These are phyloP conservation scores for Drosophila arawakana DNA, from an alignment of 1,140 invertebrate genomes.

Conservation along the genomic window DNA sequence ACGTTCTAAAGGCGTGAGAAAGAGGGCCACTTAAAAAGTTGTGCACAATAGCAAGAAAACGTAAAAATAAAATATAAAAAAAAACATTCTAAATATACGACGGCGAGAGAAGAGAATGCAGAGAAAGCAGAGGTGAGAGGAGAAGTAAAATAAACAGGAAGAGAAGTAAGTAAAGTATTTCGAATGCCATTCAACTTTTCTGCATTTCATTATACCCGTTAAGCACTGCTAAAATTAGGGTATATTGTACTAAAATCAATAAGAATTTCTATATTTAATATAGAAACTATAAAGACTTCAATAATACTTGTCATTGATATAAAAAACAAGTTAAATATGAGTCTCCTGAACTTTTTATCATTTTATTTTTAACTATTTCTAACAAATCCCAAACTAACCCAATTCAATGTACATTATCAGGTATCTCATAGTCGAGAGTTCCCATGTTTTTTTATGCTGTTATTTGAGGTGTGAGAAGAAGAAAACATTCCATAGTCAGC, in stretches of 20 bases:
- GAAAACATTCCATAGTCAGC: background rate
- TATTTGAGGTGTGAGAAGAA: slow-evolving; percentile 48
- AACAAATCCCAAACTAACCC: no score
- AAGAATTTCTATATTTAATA: no score
- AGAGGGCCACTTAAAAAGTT: slow-evolving; percentile 55
- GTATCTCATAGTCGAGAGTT: background rate
- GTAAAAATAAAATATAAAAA: background rate
- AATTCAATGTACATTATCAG: no score
- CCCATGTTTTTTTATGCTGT: background rate
- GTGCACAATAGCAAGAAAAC: slow-evolving; percentile 32
- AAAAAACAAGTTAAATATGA: no score
- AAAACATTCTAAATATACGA: background rate
- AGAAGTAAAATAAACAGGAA: slow-evolving; percentile 1
- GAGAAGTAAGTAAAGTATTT: slow-evolving; percentile 19
- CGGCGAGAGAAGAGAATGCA: background rate
- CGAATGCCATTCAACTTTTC: slow-evolving; percentile 24
- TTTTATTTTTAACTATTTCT: no score
- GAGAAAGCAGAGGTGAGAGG: background rate
- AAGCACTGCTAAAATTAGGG: no score
- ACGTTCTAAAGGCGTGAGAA: slow-evolving; percentile 8
- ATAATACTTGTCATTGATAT: no score
- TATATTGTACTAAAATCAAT: no score
- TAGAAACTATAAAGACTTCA: no score
- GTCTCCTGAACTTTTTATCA: no score
- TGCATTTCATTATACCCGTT: background rate